Conservation (phyloP, 2,888 invertebrate species). For the Amblyjoppa proteus region DNA sequence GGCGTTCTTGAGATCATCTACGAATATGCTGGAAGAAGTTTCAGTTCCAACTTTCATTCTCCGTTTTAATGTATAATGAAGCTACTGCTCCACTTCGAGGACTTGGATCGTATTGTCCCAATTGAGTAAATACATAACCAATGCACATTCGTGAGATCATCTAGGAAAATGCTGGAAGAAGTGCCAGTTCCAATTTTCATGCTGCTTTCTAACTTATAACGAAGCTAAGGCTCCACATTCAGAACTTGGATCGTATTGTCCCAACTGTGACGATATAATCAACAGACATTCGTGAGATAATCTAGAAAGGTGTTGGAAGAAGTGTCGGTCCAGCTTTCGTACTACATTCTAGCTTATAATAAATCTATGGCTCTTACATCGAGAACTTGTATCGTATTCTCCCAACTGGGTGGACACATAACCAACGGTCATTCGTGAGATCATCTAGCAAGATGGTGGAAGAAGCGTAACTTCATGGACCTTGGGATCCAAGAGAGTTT, state of each 20-base stretch:
- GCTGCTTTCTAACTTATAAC: too few species aligned
- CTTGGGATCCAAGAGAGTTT: not conserved
- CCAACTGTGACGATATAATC: not conserved
- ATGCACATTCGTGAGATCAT: not conserved
- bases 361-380: not conserved
- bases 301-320: not conserved
- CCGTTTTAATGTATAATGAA: not conserved
- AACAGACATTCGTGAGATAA: not conserved
- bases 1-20: not conserved
- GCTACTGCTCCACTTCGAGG: not conserved
- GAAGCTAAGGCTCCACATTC: too few species aligned
- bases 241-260: too few species aligned
- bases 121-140: not conserved
- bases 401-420: not conserved
- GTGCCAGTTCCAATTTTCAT: too few species aligned
- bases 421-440: not conserved
- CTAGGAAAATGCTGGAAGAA: not conserved
- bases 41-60: not conserved
- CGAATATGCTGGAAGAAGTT: not conserved
- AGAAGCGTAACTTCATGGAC: not conserved
- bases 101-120: not conserved
- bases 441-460: not conserved
- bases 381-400: not conserved
- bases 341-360: not conserved
- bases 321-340: not conserved